phyloP scores from a whole-genome alignment of 1,140 invertebrate species.

The Zaprionus ghesquierei region DNA sequence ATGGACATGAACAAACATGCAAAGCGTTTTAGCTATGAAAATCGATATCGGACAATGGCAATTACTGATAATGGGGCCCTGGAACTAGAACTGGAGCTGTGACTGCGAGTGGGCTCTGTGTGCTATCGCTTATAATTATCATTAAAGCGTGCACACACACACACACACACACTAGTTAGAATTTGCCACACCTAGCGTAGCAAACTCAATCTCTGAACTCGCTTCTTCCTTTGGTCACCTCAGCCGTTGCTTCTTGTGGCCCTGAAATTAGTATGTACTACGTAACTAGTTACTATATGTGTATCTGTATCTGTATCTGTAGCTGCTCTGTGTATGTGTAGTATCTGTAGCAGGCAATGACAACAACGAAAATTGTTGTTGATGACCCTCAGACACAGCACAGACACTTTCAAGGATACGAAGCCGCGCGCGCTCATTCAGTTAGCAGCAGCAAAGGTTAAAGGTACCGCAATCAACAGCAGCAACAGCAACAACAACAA shows the following conservation, averaged over 20 bases:
- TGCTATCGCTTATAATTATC: constrained; percentile 64
- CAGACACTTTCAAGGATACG: constrained; percentile 75
- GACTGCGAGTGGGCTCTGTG: not conserved
- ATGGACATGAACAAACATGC: constrained; percentile 41
- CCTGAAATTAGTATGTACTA: constrained; percentile 21
- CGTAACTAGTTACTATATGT: not conserved
- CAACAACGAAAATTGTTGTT: constrained; percentile 69
- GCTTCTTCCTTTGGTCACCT: not conserved
- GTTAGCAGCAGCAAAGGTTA: constrained; percentile 63
- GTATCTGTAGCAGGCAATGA: constrained; percentile 8
- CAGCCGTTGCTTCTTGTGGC: constrained; percentile 32
- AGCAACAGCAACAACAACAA: constrained; percentile 24
- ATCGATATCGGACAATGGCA: constrained; percentile 74
- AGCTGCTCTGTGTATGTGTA: not conserved
- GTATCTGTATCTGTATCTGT: constrained; percentile 3
- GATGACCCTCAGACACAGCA: constrained; percentile 70
- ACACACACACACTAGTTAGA: not conserved
- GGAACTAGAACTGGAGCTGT: too few relatives aligned
- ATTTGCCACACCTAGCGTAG: constrained; percentile 19
- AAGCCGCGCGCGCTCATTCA: constrained; percentile 25
- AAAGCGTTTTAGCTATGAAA: constrained; percentile 58
- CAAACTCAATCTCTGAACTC: not conserved
- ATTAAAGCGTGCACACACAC: constrained; percentile 45
- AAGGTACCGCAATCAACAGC: constrained; percentile 63
- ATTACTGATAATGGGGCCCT: constrained; percentile 67